Evolutionary conservation across 2,113 vertebrate genomes (phyloP), one percentile per base, ranked within the genome.

Genomic region (Dryoscopus gambensis): DNA sequence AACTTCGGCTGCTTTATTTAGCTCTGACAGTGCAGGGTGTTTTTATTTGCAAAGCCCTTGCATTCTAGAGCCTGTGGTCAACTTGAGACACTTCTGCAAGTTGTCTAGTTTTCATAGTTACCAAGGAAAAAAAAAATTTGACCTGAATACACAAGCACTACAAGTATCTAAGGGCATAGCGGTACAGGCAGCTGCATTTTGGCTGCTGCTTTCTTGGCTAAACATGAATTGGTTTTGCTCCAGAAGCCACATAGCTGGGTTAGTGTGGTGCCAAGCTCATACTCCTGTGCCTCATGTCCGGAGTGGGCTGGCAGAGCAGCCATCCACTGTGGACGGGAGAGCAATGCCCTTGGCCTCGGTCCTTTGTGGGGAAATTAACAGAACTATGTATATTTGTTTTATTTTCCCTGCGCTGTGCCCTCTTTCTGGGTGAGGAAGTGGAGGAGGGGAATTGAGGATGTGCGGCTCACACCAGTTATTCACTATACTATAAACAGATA

Each of bases 181-280:
- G 90, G 86, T 90, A 86, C 47, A 84, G 76, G 64, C 93, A 81
- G 74, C 71, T 91, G 92, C 65, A 22, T 92, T 86, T 89, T 97
- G 96, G 86, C 93, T 74, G 83, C 56, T 74, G 39, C 64, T 49
- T n/a, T 90, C 47, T 90, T 95, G 93, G 94, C 91, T 50, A 60
- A 47, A 86, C 30, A 28, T 13, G 47, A 95, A 64, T 91, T 69
- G 31, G 13, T 89, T 90, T 95, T 92, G 39, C 69, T 95, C 80
- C 91, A 95, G 94, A 87, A 93, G 86, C 83, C 80, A 56, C 94
- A 92, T 89, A 89, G 80, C 40, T 95, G 60, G 65, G 91, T 90
- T 81, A 89, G 60, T 1, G 0, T 50, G 33, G 47, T 96, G 93
- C 94, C 94, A 95, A 89, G 56, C 73, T 81, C 0, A 0, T 50